These are phyloP conservation scores for Hirtodrosophila confusa DNA, from an alignment of 2,888 invertebrate species.

Conservation along the genomic window DNA sequence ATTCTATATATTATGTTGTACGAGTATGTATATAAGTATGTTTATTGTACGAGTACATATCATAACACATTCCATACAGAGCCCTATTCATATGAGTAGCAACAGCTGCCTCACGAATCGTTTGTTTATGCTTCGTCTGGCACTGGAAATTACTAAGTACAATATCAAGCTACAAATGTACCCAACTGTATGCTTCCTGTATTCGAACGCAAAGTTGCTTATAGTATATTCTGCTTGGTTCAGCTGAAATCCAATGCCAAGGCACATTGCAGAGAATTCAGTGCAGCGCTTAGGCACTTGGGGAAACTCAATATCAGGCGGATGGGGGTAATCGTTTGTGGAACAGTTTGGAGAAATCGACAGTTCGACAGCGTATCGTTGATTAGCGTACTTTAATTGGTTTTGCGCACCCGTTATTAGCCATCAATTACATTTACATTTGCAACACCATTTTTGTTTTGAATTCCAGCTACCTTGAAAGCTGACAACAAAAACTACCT, in stretches of 20 bases:
- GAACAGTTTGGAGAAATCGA: background rate
- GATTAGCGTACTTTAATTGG: background rate
- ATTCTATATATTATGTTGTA: too few relatives aligned
- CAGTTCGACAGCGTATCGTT: too few relatives aligned
- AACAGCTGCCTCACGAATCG: constrained; percentile 1
- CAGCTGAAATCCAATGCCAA: constrained; percentile 21
- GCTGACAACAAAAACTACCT: too few relatives aligned
- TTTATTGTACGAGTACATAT: too few relatives aligned
- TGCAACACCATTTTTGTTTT: too few relatives aligned
- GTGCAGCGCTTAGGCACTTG: background rate
- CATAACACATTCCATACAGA: background rate
- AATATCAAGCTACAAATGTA: constrained; percentile 20
- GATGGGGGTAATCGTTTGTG: background rate
- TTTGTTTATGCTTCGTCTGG: constrained; percentile 32
- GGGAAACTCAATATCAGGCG: background rate
- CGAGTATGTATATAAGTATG: too few relatives aligned
- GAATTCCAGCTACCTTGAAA: too few relatives aligned
- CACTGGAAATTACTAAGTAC: constrained; percentile 19
- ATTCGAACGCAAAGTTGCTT: background rate
- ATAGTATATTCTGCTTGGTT: constrained; percentile 18
- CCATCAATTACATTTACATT: too few relatives aligned
- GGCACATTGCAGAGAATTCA: background rate
- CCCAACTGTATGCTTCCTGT: constrained; percentile 7
- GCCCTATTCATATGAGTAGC: background rate
- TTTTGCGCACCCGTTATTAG: too few relatives aligned